Evolutionary conservation across 2,113 vertebrate species (phyloP).

Genomic region (Esox niger): DNA sequence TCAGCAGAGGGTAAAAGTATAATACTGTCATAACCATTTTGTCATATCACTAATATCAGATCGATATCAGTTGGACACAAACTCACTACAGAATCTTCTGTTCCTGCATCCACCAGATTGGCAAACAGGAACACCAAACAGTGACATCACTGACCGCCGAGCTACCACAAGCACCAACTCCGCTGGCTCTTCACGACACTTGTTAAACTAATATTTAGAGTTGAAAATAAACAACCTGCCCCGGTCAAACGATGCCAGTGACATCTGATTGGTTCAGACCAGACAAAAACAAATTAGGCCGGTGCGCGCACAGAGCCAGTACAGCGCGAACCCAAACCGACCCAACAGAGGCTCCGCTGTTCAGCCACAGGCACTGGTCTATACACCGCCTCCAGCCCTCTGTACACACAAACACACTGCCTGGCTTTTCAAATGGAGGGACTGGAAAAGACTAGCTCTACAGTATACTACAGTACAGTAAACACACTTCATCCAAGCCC

Average conservation of each 20-base stretch:
- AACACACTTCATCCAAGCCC: background rate
- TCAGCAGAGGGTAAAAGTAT: too few species aligned
- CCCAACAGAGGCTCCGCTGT: constrained; percentile 48
- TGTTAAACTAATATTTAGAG: constrained; percentile 25
- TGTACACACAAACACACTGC: constrained; percentile 51
- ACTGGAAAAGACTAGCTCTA: constrained; percentile 8
- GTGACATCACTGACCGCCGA: background rate
- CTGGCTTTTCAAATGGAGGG: constrained; percentile 21
- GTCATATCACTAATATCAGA: too few species aligned
- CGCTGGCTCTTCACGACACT: background rate
- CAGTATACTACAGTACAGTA: constrained; percentile 31
- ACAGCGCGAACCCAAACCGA: constrained; percentile 18
- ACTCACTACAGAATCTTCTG: constrained; percentile 9
- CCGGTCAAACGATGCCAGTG: constrained; percentile 21
- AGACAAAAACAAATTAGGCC: constrained; percentile 48
- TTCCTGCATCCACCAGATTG: background rate
- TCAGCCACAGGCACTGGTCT: constrained; percentile 15
- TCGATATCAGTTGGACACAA: too few species aligned
- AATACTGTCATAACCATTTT: too few species aligned
- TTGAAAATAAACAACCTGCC: constrained; percentile 17
- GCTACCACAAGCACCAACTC: background rate
- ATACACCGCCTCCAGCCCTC: constrained; percentile 22
- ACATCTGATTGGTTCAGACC: constrained; percentile 39
- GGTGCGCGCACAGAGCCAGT: constrained; percentile 23
- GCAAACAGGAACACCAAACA: background rate